These are phyloP conservation scores for Petrocephalus sullivani DNA, from an alignment of 2,797 vertebrate genomes.

Conservation along the genomic window DNA sequence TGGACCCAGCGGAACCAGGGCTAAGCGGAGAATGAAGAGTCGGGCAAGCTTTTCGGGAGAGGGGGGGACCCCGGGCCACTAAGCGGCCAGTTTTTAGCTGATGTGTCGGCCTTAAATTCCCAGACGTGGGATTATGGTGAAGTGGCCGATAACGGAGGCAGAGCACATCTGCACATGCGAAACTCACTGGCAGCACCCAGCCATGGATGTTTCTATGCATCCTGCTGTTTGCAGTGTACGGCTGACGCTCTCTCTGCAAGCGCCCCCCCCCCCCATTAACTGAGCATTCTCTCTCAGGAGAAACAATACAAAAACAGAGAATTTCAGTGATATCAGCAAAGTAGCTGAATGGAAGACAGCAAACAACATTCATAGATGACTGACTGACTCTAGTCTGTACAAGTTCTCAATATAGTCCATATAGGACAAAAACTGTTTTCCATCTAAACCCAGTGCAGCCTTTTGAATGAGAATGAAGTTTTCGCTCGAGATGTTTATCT, in stretches of 20 bases:
- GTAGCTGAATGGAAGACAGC: slow-evolving; percentile 41
- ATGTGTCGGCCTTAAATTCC: background rate
- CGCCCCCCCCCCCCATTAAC: too few relatives aligned
- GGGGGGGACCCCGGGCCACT: background rate
- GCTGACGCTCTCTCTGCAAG: too few relatives aligned
- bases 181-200: background rate
- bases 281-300: too few relatives aligned
- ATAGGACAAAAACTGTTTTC: slow-evolving; percentile 33
- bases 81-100: background rate
- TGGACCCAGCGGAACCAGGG: background rate
- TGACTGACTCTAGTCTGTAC: slow-evolving; percentile 42
- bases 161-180: background rate
- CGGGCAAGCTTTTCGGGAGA: background rate
- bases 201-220: background rate
- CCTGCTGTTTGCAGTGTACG: background rate
- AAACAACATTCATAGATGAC: slow-evolving; percentile 45
- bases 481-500: slow-evolving; percentile 5
- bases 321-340: background rate
- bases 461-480: slow-evolving; percentile 41
- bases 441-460: slow-evolving; percentile 26
- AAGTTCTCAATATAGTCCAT: slow-evolving; percentile 38
- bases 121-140: background rate
- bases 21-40: background rate
- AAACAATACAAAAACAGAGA: slow-evolving; percentile 17
- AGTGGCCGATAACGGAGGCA: background rate